Evolutionary conservation across 2,113 vertebrate species (phyloP).

Genomic region (Seriola quinqueradiata): DNA sequence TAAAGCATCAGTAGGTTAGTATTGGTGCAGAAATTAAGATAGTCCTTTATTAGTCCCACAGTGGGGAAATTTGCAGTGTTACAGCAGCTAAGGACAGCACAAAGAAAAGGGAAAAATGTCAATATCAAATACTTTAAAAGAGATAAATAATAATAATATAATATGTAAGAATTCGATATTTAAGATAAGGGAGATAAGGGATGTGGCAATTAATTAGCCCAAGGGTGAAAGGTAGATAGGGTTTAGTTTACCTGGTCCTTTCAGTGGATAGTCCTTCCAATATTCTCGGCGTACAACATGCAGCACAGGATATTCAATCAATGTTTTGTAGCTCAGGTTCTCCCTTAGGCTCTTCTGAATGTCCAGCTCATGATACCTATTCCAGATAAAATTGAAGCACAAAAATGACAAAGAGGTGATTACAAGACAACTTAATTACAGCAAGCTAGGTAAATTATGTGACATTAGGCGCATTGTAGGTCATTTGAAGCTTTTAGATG

Average conservation of each 20-base stretch:
- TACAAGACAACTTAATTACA: neutral
- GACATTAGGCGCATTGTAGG: neutral
- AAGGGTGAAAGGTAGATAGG: neutral
- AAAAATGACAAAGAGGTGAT: conserved; percentile 19
- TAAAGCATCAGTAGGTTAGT: conserved; percentile 9
- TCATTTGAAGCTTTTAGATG: neutral
- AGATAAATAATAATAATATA: too few species aligned
- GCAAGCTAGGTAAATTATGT: neutral
- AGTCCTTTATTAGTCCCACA: too few species aligned
- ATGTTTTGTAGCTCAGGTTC: conserved; percentile 90
- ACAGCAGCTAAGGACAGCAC: too few species aligned
- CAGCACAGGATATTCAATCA: conserved; percentile 94
- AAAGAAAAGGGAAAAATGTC: too few species aligned
- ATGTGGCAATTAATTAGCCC: too few species aligned
- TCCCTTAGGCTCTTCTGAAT: conserved; percentile 87
- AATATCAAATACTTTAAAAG: too few species aligned
- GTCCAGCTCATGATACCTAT: conserved; percentile 91
- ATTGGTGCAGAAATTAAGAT: neutral
- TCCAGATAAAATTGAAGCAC: conserved; percentile 61
- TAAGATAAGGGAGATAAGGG: too few species aligned
- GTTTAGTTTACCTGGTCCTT: conserved; percentile 83
- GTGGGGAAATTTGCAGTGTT: too few species aligned
- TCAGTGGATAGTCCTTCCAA: conserved; percentile 84
- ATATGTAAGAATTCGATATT: too few species aligned
- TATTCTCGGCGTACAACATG: conserved; percentile 87